These are phyloP conservation scores for Mus spretus DNA, from an alignment of 2,797 vertebrate species.

Conservation along the genomic window DNA sequence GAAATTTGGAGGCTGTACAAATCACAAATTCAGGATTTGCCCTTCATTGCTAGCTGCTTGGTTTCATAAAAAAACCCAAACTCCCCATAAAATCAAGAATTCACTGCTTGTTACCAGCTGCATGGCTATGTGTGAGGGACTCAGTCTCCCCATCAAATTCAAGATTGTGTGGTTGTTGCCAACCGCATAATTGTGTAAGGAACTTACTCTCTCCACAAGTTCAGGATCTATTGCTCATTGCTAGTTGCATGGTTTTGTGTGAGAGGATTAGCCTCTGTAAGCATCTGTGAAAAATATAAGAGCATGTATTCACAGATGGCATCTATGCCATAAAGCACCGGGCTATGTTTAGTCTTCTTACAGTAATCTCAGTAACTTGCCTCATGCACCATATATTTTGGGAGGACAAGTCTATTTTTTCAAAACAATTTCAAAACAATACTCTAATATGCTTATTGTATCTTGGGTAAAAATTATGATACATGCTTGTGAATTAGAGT, in stretches of 20 bases:
- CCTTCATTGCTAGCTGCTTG: neutral
- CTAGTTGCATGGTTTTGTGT: neutral
- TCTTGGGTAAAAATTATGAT: neutral
- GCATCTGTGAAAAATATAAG: neutral
- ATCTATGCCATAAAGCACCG: too few species aligned
- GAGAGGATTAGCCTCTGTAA: neutral
- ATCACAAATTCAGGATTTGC: neutral
- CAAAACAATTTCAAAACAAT: neutral
- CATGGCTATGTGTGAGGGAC: neutral
- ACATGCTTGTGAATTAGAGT: neutral
- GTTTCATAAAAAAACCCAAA: neutral
- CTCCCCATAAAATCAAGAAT: neutral
- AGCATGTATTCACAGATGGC: neutral
- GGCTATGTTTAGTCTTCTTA: neutral
- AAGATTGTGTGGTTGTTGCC: neutral
- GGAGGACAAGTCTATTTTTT: neutral
- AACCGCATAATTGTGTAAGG: neutral
- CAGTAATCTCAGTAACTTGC: too few species aligned
- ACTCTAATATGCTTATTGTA: neutral
- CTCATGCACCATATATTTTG: neutral
- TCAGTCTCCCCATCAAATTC: neutral
- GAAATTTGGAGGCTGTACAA: neutral
- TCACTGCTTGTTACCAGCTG: neutral
- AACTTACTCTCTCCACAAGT: neutral
- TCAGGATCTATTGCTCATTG: neutral